Percentiles rank a stretch among this genome's conserved stretches.
phyloP scores from a whole-genome alignment of 2,888 invertebrate species.

The Trissolcus brochymenae region DNA sequence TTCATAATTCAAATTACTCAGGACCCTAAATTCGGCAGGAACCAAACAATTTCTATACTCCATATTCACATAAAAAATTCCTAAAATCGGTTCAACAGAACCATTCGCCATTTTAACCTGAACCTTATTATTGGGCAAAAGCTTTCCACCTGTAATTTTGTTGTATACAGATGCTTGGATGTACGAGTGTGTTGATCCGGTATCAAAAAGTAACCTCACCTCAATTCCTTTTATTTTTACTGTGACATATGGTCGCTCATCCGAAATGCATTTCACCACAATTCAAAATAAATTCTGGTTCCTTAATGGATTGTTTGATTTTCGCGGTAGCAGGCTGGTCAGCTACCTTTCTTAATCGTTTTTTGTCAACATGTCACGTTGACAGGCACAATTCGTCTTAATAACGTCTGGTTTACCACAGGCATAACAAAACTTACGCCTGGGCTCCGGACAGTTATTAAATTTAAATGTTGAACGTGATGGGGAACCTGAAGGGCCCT shows the following conservation, averaged over 20 bases:
- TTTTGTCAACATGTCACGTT: neutral
- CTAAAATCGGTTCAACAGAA: conserved; percentile 4
- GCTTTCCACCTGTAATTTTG: neutral
- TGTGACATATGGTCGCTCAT: neutral
- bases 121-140: neutral
- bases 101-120: conserved; percentile 9
- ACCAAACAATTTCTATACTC: too few relatives aligned
- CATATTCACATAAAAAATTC: too few relatives aligned
- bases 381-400: conserved; percentile 6
- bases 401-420: conserved; percentile 7
- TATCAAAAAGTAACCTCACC: conserved; percentile 4
- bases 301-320: too few relatives aligned
- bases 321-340: neutral
- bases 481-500: neutral
- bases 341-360: neutral
- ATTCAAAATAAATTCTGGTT: neutral
- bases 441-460: neutral
- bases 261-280: neutral
- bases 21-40: neutral
- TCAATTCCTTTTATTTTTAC: neutral
- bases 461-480: neutral
- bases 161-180: neutral
- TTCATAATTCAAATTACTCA: neutral
- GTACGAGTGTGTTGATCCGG: conserved; percentile 7
- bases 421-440: too few relatives aligned